Base-by-base conservation (phyloP, 2,113 vertebrate species). In the Prionailurus viverrinus region DNA sequence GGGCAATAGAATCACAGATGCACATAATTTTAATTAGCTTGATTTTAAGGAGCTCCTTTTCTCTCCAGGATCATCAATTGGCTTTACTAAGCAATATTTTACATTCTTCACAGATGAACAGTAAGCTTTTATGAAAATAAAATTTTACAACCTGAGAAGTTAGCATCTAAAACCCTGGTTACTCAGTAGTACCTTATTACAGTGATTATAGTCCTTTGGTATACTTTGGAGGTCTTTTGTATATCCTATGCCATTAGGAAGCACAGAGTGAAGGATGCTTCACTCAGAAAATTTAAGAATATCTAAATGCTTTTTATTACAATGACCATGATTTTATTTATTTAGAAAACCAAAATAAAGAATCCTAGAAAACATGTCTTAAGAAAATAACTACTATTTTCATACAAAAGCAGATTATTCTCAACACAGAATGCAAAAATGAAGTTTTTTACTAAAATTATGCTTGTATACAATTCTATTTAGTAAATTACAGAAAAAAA, bases 371-470 rank as follows among this genome's bases (percentile, higher is more conserved):
- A 71, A 81, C 31, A 71, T n/a, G 29, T 53, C 89, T 89, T n/a
- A 80, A 81, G 76, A 81, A 78, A 83, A 68, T 13, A 53, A 78
- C 23, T 41, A 78, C 8, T 65, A 31, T 82, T 96, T 92, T 92
- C 65, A 55, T 87, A 71, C 55, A 79, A 86, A 79, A 71, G 53
- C 33, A 93, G 58, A 74, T 65, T 81, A 78, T 93, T 90, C n/a
- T 53, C 29, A 96, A 79, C 53, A 51, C 7, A 84, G 58, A 78
- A 73, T 90, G 63, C n/a, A 90, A 80, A 41, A 78, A 90, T 29
- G n/a, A 45, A 83, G 18, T 33, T 16, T 74, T 78, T 45, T 58
- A 76, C 73, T 15, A 19, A 71, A 84, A 84, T 71, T 85, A 69
- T 80, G 41, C 29, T 18, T 82, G 66, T 55, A 41, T 88, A 65